Evolutionary conservation across 2,888 invertebrate genomes (phyloP), one percentile per base, ranked within the genome.

Genomic region (Scaptodrosophila latifasciaeformis): DNA sequence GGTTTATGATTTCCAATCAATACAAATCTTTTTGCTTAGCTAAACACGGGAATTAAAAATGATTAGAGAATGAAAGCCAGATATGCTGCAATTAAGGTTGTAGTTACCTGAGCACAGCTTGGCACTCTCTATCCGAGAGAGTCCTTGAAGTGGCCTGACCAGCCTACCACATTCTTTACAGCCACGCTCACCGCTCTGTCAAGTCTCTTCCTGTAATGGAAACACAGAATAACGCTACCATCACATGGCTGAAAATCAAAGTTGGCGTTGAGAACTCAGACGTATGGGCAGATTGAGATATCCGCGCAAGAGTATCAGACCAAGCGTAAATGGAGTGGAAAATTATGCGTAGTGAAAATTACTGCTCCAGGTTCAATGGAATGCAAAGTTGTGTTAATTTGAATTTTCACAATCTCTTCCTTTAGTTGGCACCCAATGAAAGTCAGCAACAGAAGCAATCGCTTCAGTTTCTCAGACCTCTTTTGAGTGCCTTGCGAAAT

Each of bases 181-280:
- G 7, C 1, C 46, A 34, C 12, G 17, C 13, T 34, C 24, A 48
- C n/a, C 19, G 49, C 55, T 54, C 76, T 70, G 79, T 75, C 81
- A 74, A 71, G 72, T 76, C 74, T 79, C 80, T 75, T 75, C 81
- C 81, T 75, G 74, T 71, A 76, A 81, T 81, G 72, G 74, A 81
- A 72, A 59, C 63, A 15, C 54, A 46, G 3, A 30, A 30, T 19
- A 27, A 9, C 4, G 7, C 19, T 50, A 57, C 53, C 42, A 29
- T 50, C n/a, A n/a, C 59, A 52, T 57, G 65, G 54, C 69, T 69
- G 66, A 70, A 60, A 71, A 79, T 79, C 77, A 50, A 54, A 49
- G 59, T 54, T 62, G 69, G 60, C 69, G 49, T 46, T 40, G 24
- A 60, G 77, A 65, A 74, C 76, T 51, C 76, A 75, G 43, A 51